Percentiles rank a stretch among this genome's conserved stretches.
Conservation (phyloP, 53 echinoderm and acorn worm genomes). For the Arbacia lixula region DNA sequence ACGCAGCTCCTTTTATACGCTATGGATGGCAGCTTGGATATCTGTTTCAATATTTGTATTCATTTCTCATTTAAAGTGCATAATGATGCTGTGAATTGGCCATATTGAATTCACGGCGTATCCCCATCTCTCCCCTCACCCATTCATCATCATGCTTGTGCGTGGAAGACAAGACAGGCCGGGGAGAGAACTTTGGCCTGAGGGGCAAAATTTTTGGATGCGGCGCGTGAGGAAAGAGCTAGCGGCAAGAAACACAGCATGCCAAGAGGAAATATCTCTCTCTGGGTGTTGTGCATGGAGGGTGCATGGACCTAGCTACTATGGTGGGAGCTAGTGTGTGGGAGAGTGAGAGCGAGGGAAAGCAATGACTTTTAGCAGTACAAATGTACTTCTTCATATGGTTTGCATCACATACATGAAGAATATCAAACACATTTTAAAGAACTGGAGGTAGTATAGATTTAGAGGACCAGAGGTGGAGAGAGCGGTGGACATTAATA, state of each 20-base stretch:
- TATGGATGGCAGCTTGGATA: background rate
- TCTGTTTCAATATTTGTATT: constrained; percentile 33
- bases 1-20: too few relatives aligned
- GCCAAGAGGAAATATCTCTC: too few relatives aligned
- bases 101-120: constrained; percentile 23
- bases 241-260: too few relatives aligned
- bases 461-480: too few relatives aligned
- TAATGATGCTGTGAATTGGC: constrained; percentile 18
- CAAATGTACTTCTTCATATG: too few relatives aligned
- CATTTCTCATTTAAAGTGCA: constrained; percentile 37
- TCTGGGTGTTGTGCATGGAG: too few relatives aligned
- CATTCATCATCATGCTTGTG: constrained; percentile 9
- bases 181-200: constrained; percentile 15
- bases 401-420: too few relatives aligned
- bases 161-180: background rate
- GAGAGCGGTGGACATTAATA: too few relatives aligned
- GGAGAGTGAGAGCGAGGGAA: background rate
- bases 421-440: too few relatives aligned
- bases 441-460: too few relatives aligned
- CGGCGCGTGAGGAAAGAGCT: background rate
- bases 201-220: constrained; percentile 11
- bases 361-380: too few relatives aligned
- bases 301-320: too few relatives aligned
- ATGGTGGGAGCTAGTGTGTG: background rate
- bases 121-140: background rate